A percentile compares a stretch with the other conserved stretches of the same genome.
Conservation (phyloP, 2,888 invertebrate genomes). For the Spisula solida region DNA sequence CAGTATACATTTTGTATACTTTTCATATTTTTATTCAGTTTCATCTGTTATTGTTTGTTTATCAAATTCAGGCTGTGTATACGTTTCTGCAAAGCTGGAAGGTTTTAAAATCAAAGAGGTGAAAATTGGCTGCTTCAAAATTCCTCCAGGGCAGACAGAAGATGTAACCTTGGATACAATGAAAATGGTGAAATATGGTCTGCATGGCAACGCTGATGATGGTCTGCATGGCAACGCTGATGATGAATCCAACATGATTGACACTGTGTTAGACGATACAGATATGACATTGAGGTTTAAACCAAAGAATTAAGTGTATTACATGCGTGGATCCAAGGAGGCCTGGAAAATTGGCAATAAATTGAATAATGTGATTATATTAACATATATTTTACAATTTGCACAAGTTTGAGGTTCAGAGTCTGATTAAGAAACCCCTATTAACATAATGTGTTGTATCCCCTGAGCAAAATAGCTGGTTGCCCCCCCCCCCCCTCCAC, state of each 20-base stretch:
- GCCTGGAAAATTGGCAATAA: too few species aligned
- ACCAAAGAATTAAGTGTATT: slow-evolving; percentile 1
- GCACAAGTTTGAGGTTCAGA: too few species aligned
- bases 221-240: background rate
- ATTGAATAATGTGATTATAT: too few species aligned
- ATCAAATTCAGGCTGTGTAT: slow-evolving; percentile 82
- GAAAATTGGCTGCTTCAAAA: slow-evolving; percentile 87
- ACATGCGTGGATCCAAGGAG: too few species aligned
- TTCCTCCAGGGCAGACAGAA: slow-evolving; percentile 54
- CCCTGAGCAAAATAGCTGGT: too few species aligned
- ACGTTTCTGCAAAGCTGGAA: slow-evolving; percentile 84
- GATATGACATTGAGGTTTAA: background rate
- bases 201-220: background rate
- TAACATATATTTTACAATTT: too few species aligned
- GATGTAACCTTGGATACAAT: background rate
- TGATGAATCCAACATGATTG: background rate
- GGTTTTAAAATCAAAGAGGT: slow-evolving; percentile 80
- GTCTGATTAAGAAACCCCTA: too few species aligned
- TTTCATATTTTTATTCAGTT: too few species aligned
- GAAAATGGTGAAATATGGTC: background rate
- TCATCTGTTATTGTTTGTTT: background rate
- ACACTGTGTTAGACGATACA: background rate
- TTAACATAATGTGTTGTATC: too few species aligned
- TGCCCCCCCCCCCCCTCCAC: too few species aligned
- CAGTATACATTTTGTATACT: too few species aligned